Conservation (phyloP, 2,888 invertebrate genomes). For the Cerastoderma edule region DNA sequence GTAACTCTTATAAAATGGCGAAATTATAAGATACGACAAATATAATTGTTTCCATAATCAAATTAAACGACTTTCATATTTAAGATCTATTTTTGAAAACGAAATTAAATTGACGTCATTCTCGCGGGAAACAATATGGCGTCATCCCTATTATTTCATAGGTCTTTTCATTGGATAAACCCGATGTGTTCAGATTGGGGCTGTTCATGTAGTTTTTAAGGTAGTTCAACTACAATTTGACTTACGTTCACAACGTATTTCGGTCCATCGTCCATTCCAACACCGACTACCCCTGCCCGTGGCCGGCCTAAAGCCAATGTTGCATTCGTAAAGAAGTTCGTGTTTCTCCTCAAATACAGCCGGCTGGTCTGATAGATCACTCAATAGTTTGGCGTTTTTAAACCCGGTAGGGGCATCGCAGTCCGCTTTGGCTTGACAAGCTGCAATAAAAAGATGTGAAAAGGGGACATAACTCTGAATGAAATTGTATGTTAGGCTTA, state of each 20-base stretch:
- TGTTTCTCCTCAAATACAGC: not conserved
- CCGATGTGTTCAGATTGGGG: no score
- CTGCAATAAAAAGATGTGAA: not conserved
- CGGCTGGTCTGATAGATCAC: not conserved
- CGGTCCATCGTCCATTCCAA: not conserved
- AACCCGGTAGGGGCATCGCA: not conserved
- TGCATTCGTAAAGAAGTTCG: not conserved
- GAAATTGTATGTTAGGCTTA: no score
- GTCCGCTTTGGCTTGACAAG: not conserved
- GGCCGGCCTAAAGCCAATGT: not conserved
- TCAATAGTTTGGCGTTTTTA: not conserved
- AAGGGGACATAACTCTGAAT: not conserved
- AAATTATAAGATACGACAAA: no score
- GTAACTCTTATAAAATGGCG: no score
- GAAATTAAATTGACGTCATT: no score
- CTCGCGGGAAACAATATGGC: no score
- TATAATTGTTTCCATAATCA: no score
- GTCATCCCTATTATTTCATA: no score
- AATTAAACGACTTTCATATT: no score
- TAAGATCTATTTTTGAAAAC: no score
- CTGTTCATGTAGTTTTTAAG: no score
- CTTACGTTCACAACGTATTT: not conserved
- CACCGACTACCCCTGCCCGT: not conserved
- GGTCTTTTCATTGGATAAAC: no score
- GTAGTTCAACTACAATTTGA: not conserved